Conservation (phyloP, 30 jellyfish, hydroid and myxozoan genomes). For the Hydractinia echinata region DNA sequence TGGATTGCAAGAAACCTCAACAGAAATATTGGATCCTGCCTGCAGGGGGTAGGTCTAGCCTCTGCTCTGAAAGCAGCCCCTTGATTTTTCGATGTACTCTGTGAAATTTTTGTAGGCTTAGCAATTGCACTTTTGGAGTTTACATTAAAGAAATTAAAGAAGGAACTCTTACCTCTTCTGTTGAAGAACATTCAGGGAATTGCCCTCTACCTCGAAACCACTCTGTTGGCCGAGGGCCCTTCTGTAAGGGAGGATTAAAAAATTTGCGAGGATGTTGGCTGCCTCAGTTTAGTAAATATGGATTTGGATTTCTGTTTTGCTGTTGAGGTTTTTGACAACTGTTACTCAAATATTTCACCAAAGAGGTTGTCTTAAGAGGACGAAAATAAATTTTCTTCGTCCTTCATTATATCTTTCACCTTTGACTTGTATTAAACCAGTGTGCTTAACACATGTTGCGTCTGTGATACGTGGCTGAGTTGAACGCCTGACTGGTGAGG, state of each 20-base stretch:
- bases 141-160: neutral
- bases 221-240: neutral
- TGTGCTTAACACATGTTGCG: neutral
- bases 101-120: neutral
- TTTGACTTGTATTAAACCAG: neutral
- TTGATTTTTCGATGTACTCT: no score
- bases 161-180: constrained; percentile 12
- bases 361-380: neutral
- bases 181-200: neutral
- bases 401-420: constrained; percentile 12
- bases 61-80: no score
- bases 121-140: neutral
- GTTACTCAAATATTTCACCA: neutral
- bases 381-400: neutral
- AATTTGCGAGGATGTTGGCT: neutral
- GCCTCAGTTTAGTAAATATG: neutral
- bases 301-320: constrained; percentile 6
- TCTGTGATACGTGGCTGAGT: neutral
- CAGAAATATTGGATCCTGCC: neutral
- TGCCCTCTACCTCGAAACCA: constrained; percentile 4
- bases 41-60: no score
- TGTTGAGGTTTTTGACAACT: neutral
- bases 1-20: no score
- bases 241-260: neutral
- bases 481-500: neutral